Percentiles rank a stretch among this genome's conserved stretches.
These are phyloP conservation scores for Desoria tigrina DNA, from an alignment of 2,888 invertebrate species.

Conservation along the genomic window DNA sequence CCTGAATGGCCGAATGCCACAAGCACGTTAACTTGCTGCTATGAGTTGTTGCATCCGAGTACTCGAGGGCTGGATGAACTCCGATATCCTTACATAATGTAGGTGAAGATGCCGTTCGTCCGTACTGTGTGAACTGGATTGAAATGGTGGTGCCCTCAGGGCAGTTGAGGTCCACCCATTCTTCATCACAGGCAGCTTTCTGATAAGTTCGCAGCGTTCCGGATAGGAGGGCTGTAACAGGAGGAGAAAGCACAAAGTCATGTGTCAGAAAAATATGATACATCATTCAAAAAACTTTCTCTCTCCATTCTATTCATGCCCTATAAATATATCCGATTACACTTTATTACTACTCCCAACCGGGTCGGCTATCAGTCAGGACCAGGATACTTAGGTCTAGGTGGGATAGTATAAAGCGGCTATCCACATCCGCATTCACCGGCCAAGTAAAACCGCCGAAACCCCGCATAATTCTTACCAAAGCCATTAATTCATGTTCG, in stretches of 20 bases:
- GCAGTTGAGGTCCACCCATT: constrained; percentile 81
- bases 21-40: constrained; percentile 45
- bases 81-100: constrained; percentile 59
- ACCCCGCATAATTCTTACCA: not conserved
- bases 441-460: too few species aligned
- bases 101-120: constrained; percentile 66
- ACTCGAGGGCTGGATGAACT: constrained; percentile 31
- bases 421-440: too few species aligned
- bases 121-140: constrained; percentile 87
- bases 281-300: too few species aligned
- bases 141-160: constrained; percentile 85
- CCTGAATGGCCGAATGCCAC: constrained; percentile 49
- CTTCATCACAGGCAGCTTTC: constrained; percentile 88
- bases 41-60: not conserved
- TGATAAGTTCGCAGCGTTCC: constrained; percentile 89
- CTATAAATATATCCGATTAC: too few species aligned
- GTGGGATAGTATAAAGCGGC: too few species aligned
- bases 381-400: too few species aligned
- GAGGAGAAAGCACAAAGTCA: constrained; percentile 2
- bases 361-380: too few species aligned
- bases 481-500: constrained; percentile 1
- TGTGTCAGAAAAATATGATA: too few species aligned
- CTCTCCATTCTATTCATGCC: too few species aligned
- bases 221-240: constrained; percentile 76
- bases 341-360: too few species aligned